Evolutionary conservation across 2,113 vertebrate species (phyloP).

Genomic region (Percopsis transmontana): DNA sequence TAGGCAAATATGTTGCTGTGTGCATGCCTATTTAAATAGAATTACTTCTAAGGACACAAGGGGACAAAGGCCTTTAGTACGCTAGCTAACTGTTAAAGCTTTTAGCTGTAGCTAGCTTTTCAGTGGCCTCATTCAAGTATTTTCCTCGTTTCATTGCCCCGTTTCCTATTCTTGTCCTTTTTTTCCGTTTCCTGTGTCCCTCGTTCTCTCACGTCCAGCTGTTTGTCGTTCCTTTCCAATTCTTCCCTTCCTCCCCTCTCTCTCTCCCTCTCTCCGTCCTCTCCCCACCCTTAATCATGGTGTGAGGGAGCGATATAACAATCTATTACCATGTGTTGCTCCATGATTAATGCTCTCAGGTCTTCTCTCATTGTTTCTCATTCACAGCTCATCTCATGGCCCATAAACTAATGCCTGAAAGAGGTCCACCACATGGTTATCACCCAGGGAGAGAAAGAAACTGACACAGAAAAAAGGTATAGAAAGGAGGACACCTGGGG

Average conservation of each 20-base stretch:
- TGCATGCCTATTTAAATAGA: too few relatives aligned
- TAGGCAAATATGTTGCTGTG: too few relatives aligned
- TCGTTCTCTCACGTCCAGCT: neutral
- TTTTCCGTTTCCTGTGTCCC: constrained; percentile 12
- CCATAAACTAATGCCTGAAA: constrained; percentile 96
- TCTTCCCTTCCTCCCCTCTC: constrained; percentile 12
- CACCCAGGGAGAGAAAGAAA: constrained; percentile 60
- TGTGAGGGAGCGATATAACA: constrained; percentile 64
- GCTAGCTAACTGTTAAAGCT: too few relatives aligned
- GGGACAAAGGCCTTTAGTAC: too few relatives aligned
- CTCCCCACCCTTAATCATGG: constrained; percentile 55
- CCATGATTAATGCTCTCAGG: constrained; percentile 76
- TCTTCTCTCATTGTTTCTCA: constrained; percentile 81
- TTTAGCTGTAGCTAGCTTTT: too few relatives aligned
- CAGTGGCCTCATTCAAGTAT: neutral
- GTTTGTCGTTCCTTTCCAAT: neutral
- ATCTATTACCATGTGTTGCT: constrained; percentile 74
- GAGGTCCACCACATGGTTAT: constrained; percentile 88
- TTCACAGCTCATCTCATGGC: constrained; percentile 96
- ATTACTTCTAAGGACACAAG: too few relatives aligned
- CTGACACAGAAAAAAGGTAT: neutral
- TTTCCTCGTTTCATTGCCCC: neutral
- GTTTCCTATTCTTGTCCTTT: constrained; percentile 11
- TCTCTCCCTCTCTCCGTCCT: constrained; percentile 32
- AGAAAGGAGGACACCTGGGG: neutral